phyloP scores from a whole-genome alignment of 1,140 invertebrate genomes.

The Drosophila bifasciata region DNA sequence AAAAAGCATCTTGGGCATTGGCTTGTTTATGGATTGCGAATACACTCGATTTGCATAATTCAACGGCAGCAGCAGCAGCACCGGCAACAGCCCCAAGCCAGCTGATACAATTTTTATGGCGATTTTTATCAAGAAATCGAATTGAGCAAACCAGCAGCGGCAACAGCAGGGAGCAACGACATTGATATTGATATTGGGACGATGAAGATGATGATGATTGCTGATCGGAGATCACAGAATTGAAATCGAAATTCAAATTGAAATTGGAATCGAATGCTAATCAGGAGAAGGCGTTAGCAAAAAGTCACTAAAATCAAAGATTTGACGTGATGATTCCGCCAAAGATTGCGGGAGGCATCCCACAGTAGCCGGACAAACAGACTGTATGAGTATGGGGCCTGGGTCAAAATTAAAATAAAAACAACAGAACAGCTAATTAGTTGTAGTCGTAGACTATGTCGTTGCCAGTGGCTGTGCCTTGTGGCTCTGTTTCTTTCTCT shows the following conservation, averaged over 20 bases:
- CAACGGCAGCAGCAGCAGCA: conserved; percentile 28
- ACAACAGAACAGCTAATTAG: conserved; percentile 72
- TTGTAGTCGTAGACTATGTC: conserved; percentile 36
- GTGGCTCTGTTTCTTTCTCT: conserved; percentile 45
- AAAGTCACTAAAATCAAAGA: conserved; percentile 37
- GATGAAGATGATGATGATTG: conserved; percentile 36
- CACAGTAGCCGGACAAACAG: conserved; percentile 28
- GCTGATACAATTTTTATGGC: conserved; percentile 58
- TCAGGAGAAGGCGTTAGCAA: conserved; percentile 42
- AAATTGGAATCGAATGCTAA: conserved; percentile 37
- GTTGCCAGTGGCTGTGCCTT: neutral
- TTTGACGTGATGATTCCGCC: conserved; percentile 11
- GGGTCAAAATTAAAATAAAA: conserved; percentile 60
- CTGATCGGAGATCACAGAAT: conserved; percentile 7
- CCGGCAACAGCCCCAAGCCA: conserved; percentile 13
- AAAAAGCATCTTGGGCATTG: conserved; percentile 20
- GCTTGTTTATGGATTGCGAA: conserved; percentile 40
- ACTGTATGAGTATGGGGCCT: conserved; percentile 17
- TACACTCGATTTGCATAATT: conserved; percentile 46
- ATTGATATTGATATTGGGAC: conserved; percentile 51
- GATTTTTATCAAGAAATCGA: conserved; percentile 61
- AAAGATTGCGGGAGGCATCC: conserved; percentile 5
- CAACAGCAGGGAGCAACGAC: conserved; percentile 35
- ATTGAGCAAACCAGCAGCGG: conserved; percentile 24
- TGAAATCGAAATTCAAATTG: conserved; percentile 31